Percentiles rank a stretch among this genome's conserved stretches.
phyloP scores from a whole-genome alignment of 2,797 vertebrate species.

The Coregonus sp. region DNA sequence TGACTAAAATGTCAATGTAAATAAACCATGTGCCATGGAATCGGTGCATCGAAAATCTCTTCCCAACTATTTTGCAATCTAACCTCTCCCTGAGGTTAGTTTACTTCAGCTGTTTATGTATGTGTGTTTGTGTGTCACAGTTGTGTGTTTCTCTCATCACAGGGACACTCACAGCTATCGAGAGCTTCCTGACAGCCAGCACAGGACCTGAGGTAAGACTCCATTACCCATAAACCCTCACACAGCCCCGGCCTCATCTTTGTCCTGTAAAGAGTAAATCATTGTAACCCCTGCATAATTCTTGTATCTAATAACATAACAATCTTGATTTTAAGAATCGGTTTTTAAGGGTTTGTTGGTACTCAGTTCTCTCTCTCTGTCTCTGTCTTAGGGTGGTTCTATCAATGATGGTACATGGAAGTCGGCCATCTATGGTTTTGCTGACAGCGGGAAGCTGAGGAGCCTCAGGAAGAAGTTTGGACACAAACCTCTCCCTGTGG shows the following conservation, averaged over 20 bases:
- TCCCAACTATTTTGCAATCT: too few relatives aligned
- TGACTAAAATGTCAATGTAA: too few relatives aligned
- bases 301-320: neutral
- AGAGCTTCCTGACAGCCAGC: conserved; percentile 87
- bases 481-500: conserved; percentile 81
- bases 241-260: neutral
- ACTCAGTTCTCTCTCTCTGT: neutral
- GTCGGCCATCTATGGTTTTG: conserved; percentile 87
- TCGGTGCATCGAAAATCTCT: too few relatives aligned
- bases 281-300: neutral
- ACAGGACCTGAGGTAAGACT: conserved; percentile 83
- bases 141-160: conserved; percentile 22
- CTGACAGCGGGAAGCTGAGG: conserved; percentile 78
- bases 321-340: neutral
- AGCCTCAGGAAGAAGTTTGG: conserved; percentile 83
- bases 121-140: neutral
- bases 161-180: conserved; percentile 91
- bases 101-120: conserved; percentile 1
- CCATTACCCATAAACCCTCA: conserved; percentile 10
- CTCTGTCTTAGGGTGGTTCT: conserved; percentile 74
- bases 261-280: neutral
- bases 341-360: neutral
- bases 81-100: too few relatives aligned
- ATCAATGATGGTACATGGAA: conserved; percentile 95
- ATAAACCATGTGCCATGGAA: too few relatives aligned